A percentile compares a stretch with the other conserved stretches of the same genome.
Evolutionary conservation across 2,797 vertebrate genomes (phyloP).

Genomic region (Xenopus petersii): DNA sequence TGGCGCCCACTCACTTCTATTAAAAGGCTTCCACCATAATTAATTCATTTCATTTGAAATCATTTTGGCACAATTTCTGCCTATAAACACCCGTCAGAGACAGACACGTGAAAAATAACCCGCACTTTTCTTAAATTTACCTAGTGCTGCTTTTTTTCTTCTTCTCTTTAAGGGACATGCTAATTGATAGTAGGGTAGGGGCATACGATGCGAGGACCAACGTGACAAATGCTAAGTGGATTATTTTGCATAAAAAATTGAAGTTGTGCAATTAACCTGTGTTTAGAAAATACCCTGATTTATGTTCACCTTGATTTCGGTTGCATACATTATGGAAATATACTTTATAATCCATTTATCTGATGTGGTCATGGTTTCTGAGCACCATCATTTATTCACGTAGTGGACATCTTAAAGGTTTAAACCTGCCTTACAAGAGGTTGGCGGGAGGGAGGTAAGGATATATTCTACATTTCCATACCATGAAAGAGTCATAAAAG

Average conservation of each 20-base stretch:
- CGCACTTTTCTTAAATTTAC: constrained; percentile 80
- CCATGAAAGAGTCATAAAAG: constrained; percentile 85
- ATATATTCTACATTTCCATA: constrained; percentile 79
- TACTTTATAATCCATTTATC: constrained; percentile 99
- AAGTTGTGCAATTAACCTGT: constrained; percentile 96
- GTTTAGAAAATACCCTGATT: constrained; percentile 99
- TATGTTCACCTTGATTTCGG: constrained; percentile 86
- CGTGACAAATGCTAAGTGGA: constrained; percentile 94
- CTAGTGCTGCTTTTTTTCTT: constrained; percentile 73
- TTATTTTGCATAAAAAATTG: constrained; percentile 98
- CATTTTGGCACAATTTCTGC: constrained; percentile 99
- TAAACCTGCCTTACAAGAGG: constrained; percentile 71
- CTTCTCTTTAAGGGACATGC: constrained; percentile 57
- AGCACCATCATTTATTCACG: constrained; percentile 96
- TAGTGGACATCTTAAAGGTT: constrained; percentile 85
- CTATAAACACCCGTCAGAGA: constrained; percentile 98
- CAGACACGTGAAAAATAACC: constrained; percentile 82
- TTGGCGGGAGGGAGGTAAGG: no score
- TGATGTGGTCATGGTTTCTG: constrained; percentile 93
- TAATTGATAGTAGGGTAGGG: constrained; percentile 92
- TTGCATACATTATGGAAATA: constrained; percentile 99
- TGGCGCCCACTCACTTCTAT: constrained; percentile 98
- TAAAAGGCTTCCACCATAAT: constrained; percentile 95
- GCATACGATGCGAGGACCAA: constrained; percentile 66
- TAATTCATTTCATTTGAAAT: constrained; percentile 94